Percentiles rank a stretch among this genome's conserved stretches.
These are phyloP conservation scores for Triplophysa siluroides DNA, from an alignment of 2,113 vertebrate genomes.

Conservation along the genomic window DNA sequence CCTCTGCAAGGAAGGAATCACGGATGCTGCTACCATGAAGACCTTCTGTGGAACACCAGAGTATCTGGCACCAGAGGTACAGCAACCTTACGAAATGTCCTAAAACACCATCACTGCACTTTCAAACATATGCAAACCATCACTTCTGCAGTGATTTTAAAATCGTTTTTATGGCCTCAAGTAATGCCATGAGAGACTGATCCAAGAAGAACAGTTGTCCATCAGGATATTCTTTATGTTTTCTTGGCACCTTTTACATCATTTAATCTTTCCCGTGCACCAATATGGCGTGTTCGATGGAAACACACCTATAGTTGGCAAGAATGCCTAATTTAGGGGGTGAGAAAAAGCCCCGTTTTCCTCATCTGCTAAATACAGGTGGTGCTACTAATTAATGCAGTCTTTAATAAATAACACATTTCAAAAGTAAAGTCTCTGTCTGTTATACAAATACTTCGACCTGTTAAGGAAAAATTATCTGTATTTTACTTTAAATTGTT, in stretches of 20 bases:
- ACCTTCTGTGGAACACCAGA: constrained; percentile 98
- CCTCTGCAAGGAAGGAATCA: constrained; percentile 98
- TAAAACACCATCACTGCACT: not conserved
- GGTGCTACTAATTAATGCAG: not conserved
- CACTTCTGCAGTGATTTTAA: not conserved
- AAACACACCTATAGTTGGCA: not conserved
- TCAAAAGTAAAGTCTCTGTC: not conserved
- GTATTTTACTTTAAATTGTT: not conserved
- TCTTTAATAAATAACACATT: not conserved
- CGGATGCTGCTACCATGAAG: constrained; percentile 98
- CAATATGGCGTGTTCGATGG: not conserved
- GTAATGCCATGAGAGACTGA: not conserved
- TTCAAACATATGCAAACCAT: not conserved
- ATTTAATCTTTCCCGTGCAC: not conserved
- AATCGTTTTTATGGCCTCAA: not conserved
- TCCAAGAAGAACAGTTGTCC: no score
- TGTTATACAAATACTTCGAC: not conserved
- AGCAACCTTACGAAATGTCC: constrained; percentile 7
- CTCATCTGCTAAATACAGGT: not conserved
- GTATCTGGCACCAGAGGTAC: constrained; percentile 95
- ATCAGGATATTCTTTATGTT: not conserved
- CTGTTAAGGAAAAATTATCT: not conserved
- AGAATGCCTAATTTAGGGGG: not conserved
- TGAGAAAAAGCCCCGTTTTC: not conserved
- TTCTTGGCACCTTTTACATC: not conserved